Evolutionary conservation across 2,797 vertebrate genomes (phyloP), one percentile per base, ranked within the genome.

Genomic region (Spheniscus humboldti): DNA sequence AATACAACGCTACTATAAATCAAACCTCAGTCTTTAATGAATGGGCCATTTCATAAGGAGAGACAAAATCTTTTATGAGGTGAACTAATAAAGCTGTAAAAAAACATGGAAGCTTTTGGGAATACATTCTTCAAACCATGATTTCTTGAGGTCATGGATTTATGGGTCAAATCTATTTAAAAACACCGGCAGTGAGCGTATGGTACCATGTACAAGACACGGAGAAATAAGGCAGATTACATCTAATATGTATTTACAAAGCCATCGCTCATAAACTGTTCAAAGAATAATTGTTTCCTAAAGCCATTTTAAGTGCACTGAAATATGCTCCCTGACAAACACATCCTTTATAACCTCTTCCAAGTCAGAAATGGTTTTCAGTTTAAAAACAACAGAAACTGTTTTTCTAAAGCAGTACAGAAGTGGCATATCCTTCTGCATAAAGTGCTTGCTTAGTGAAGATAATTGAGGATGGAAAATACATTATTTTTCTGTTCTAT

Each of bases 251-350:
- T 47, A 47, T 91, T 94, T 93, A 92, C 90, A 96, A 88, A 96
- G 59, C 62, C 69, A 95, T 92, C 0, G 0, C 37, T 92, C 67
- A 91, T 94, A 95, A 85, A 88, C 64, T 76, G 43, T n/a, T 95
- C 66, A 63, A 93, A 97, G 69, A 94, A 93, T 85, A 92, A 94
- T 79, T 88, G 80, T 82, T 95, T 97, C 84, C 91, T 91, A 72
- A 80, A 94, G 72, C 86, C 88, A 83, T 91, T 92, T 95, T 86
- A 91, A 95, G 71, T 87, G 92, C 37, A 17, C 24, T 91, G 85
- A 96, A 96, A 96, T 94, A 92, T 83, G 71, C 31, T 90, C 37
- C 71, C 55, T 93, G 89, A 94, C 81, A 97, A 96, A 94, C 19
- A 28, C 80, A 82, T 91, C 62, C 50, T 94, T 95, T 89, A 83